phyloP scores from a whole-genome alignment of 2,797 vertebrate species.

The Phalloptychus januarius region DNA sequence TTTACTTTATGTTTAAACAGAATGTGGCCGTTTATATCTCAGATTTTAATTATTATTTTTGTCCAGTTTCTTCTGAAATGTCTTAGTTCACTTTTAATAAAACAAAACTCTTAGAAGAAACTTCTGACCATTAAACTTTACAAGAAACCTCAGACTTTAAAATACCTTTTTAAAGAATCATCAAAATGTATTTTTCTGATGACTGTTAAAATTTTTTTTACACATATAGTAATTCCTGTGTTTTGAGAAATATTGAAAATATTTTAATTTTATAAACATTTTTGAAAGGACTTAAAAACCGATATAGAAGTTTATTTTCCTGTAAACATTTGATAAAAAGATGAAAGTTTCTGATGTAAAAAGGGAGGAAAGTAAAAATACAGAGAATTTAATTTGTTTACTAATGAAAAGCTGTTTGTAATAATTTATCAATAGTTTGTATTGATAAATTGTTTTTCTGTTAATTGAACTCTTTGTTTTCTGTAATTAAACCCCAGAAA shows the following conservation, averaged over 20 bases:
- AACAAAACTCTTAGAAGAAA: no score
- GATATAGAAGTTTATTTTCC: neutral
- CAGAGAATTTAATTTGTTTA: no score
- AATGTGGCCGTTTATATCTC: neutral
- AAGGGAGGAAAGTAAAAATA: no score
- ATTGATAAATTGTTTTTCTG: neutral
- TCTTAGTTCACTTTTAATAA: no score
- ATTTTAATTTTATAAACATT: neutral
- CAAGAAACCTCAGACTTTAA: neutral
- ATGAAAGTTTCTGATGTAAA: neutral
- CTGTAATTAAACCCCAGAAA: neutral
- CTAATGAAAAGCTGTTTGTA: neutral
- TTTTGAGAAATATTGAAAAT: neutral
- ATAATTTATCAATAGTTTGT: neutral
- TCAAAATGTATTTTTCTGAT: neutral
- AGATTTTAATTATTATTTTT: no score
- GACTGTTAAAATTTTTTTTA: no score
- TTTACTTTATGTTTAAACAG: neutral
- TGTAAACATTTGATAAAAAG: neutral
- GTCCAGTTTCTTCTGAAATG: no score
- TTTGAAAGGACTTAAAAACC: neutral
- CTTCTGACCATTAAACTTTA: no score
- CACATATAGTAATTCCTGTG: no score
- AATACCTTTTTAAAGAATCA: neutral
- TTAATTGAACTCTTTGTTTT: neutral